These are phyloP conservation scores for Petromus typicus DNA, from an alignment of 2,113 vertebrate species.

Conservation along the genomic window DNA sequence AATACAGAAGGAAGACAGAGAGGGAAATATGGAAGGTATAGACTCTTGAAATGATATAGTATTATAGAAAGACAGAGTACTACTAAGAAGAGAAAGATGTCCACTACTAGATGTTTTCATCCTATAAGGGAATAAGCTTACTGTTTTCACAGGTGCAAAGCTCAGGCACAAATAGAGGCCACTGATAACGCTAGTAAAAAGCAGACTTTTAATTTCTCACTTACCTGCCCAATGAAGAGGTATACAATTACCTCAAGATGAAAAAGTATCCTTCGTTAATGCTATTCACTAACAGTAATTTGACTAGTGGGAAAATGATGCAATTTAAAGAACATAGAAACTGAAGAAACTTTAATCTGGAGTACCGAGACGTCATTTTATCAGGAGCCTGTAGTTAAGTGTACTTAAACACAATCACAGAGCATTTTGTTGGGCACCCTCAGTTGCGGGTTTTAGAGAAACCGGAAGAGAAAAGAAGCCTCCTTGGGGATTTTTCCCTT, in stretches of 20 bases:
- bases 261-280: background rate
- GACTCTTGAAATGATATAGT: constrained; percentile 5
- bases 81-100: background rate
- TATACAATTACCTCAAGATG: background rate
- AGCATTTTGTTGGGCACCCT: constrained; percentile 62
- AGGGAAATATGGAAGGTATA: background rate
- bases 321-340: constrained; percentile 45
- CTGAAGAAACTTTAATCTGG: background rate
- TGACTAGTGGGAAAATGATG: constrained; percentile 46
- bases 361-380: constrained; percentile 41
- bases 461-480: constrained; percentile 63
- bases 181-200: background rate
- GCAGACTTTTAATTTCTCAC: background rate
- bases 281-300: constrained; percentile 10
- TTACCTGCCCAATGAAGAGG: background rate
- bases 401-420: background rate
- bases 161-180: background rate
- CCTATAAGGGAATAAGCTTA: background rate
- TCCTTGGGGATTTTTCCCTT: constrained; percentile 73
- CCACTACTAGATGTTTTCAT: background rate
- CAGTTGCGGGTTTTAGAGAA: constrained; percentile 43
- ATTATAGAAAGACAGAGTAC: constrained; percentile 22
- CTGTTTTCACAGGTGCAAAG: background rate
- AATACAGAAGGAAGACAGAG: background rate
- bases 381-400: constrained; percentile 46